Evolutionary conservation across 35 echinoderm and acorn worm genomes (phyloP).

Genomic region (Heliocidaris tuberculata): DNA sequence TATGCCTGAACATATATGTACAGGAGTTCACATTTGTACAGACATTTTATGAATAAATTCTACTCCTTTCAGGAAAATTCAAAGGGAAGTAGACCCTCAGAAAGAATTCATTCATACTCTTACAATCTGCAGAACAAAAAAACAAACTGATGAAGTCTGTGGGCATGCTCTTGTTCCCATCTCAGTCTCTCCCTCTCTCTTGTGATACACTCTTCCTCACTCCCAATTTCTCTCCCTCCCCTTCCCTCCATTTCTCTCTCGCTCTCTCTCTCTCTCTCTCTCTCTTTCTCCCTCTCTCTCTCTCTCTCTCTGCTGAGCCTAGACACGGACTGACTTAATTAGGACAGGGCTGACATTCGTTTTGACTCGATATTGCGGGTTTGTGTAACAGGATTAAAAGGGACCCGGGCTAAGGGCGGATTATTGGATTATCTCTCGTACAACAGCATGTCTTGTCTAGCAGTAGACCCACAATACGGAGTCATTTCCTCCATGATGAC

Average conservation of each 20-base stretch:
- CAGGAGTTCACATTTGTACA: too few relatives aligned
- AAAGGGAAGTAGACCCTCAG: too few relatives aligned
- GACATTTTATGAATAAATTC: too few relatives aligned
- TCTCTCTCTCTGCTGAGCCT: background rate
- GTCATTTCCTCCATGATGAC: background rate
- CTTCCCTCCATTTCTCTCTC: background rate
- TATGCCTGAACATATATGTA: too few relatives aligned
- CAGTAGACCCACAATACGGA: background rate
- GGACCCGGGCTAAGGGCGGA: background rate
- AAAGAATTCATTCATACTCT: too few relatives aligned
- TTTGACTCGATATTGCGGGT: slow-evolving; percentile 11
- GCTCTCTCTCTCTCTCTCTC: too few relatives aligned
- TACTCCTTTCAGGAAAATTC: too few relatives aligned
- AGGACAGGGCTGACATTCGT: background rate
- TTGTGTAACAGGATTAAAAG: slow-evolving; percentile 19
- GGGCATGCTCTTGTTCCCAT: too few relatives aligned
- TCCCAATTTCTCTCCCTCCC: background rate
- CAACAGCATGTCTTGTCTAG: slow-evolving; percentile 7
- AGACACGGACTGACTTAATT: background rate
- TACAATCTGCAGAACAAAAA: too few relatives aligned
- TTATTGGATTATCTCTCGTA: slow-evolving; percentile 20
- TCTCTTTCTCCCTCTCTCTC: background rate
- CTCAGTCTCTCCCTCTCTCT: background rate
- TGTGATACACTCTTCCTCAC: background rate
- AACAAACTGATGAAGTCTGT: background rate